phyloP scores from a whole-genome alignment of 2,888 invertebrate species.

The Julus scandinavius region DNA sequence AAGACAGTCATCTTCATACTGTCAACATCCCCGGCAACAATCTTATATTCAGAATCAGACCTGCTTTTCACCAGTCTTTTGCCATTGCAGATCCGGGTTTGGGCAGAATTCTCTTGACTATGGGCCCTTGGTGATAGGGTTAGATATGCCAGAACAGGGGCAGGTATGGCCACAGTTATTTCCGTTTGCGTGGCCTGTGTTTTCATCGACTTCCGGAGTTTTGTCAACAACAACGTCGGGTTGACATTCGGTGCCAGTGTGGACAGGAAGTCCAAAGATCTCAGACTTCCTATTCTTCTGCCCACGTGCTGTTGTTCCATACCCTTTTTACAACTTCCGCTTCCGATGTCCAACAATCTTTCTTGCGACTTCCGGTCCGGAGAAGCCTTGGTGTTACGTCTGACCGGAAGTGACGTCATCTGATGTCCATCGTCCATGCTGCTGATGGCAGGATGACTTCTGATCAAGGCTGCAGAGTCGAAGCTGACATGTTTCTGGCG shows the following conservation, averaged over 20 bases:
- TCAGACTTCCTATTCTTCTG: neutral
- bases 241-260: conserved; percentile 20
- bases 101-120: neutral
- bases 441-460: conserved; percentile 83
- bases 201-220: conserved; percentile 74
- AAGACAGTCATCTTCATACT: conserved; percentile 55
- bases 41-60: conserved; percentile 75
- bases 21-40: conserved; percentile 4
- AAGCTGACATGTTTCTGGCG: conserved; percentile 90
- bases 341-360: conserved; percentile 59
- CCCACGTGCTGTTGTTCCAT: neutral
- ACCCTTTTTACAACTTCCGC: neutral
- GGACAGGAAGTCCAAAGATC: conserved; percentile 56
- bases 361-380: conserved; percentile 60
- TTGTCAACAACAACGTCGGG: conserved; percentile 53
- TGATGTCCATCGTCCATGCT: conserved; percentile 48
- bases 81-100: conserved; percentile 61
- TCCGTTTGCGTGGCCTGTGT: conserved; percentile 94
- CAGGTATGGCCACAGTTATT: conserved; percentile 76
- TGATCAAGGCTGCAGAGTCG: conserved; percentile 69
- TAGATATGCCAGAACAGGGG: conserved; percentile 64
- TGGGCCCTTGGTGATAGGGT: conserved; percentile 58
- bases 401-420: conserved; percentile 67
- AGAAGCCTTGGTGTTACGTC: conserved; percentile 55
- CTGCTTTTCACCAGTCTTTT: conserved; percentile 84